Base-by-base conservation (phyloP, 2,113 vertebrate species). In the Antigone vipio region DNA sequence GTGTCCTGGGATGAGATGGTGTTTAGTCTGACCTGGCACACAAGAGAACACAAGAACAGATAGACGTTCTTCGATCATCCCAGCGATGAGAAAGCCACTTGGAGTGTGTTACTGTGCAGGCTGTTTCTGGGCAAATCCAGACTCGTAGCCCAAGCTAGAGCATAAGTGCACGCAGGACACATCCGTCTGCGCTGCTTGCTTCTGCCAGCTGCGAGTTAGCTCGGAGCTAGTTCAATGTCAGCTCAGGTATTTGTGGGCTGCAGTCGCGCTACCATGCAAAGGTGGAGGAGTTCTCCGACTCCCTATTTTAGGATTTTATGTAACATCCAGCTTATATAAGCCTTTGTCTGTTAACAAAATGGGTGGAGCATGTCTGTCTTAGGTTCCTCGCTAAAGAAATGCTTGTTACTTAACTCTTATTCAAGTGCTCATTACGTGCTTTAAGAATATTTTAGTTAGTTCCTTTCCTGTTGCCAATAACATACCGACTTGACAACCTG, bases 261-360 rank as follows among this genome's bases (percentile, higher is more conserved):
- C 59, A 53, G 55, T 29, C 22, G 19, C 17, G 1, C 60, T 16
- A 2, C 24, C 81, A 38, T 49, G 74, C 85, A n/a, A 96, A 96
- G 89, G 67, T 88, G 93, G 75, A 45, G 82, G 95, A 97, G 82
- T 55, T 80, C 82, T 93, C 81, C 0, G 0, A 53, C 88, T 96
- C 93, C 92, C 24, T 90, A 5, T 92, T 95, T 71, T 34, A 34
- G 72, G 52, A 59, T 52, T 96, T 96, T 97, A 96, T 92, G 64
- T 96, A 96, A 96, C 92, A 80, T 17, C 63, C 76, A 74, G 63
- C 82, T 97, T 97, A 96, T 73, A 55, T 96, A 97, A 97, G 92
- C 85, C 72, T 97, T 97, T 95, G 88, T 96, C 95, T 95, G 93
- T 13, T 90, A 79, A n/a, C 78, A 12, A 47, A 95, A 93, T 83